A percentile compares a stretch with the other conserved stretches of the same genome.
Evolutionary conservation across 2,888 invertebrate species (phyloP).

Genomic region (Isoperla grammatica): DNA sequence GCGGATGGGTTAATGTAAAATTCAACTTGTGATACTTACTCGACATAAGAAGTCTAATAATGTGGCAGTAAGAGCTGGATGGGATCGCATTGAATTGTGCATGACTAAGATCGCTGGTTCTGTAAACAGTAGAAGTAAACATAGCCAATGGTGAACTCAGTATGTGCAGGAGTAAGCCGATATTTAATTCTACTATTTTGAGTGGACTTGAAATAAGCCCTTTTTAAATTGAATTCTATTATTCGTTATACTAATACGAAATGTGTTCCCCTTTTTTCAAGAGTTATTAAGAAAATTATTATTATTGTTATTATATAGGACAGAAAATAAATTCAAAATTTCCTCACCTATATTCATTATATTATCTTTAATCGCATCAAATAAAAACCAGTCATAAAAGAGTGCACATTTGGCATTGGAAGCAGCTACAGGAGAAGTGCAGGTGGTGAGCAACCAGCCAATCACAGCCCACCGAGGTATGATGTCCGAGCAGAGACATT

Average conservation of each 20-base stretch:
- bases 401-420: constrained; percentile 87
- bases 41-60: constrained; percentile 84
- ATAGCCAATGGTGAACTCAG: too few relatives aligned
- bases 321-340: too few relatives aligned
- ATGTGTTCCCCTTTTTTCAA: too few relatives aligned
- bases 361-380: constrained; percentile 84
- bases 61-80: constrained; percentile 85
- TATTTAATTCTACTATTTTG: too few relatives aligned
- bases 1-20: constrained; percentile 72
- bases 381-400: constrained; percentile 92
- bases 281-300: too few relatives aligned
- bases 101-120: constrained; percentile 91
- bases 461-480: constrained; percentile 94
- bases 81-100: constrained; percentile 89
- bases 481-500: constrained; percentile 87
- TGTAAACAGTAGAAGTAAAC: constrained; percentile 38
- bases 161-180: too few relatives aligned
- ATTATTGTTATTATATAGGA: too few relatives aligned
- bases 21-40: constrained; percentile 43
- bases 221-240: too few relatives aligned
- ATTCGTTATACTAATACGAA: too few relatives aligned
- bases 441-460: constrained; percentile 87
- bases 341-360: constrained; percentile 79
- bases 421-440: constrained; percentile 82
- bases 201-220: too few relatives aligned